Evolutionary conservation across 30 jellyfish, hydroid and myxozoan genomes (phyloP), one percentile per base, ranked within the genome.

Genomic region (Aurelia aurita): DNA sequence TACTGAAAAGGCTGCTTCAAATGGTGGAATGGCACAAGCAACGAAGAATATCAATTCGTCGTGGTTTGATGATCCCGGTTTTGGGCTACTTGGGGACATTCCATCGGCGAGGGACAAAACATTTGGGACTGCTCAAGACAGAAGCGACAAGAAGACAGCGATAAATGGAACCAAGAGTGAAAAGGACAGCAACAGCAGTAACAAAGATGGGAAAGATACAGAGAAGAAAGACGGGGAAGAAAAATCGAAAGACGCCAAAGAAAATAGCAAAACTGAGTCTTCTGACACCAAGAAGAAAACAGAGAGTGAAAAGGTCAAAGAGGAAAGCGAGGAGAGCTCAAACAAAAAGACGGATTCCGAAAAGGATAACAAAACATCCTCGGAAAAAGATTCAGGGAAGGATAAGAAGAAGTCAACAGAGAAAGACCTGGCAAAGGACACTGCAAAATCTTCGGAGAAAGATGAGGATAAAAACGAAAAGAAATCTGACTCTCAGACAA

Each of bases 71-170:
- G 75, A 67, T 22, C 32, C 86, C 3, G 58, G 53, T 11, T 84
- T 20, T 51, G 94, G 94, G 12, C 62, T 84, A 21, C 76, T 84
- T 3, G 94, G 94, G 3, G 94, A 84, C 32, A 76, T 54, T 15
- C 82, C 94, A 15, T 66, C 81, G 54, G 83, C 80, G 14, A 49
- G 82, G 28, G 64, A 66, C 35, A 65, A 51, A 59, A 72, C 79
- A 16, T 67, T 73, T 12, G 83, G 51, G 64, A 72, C 71, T 23
- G 55, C 72, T 11, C 28, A 62, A 2, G 68, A 27, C 72, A 25
- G 15, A 6, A 70, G 22, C 2, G 57, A 74, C 22, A 22, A 22
- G 26, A 32, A 51, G 43, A 27, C 27, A 43, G 51, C 27, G 22
- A 27, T 20, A 45, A 66, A 72, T 10, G 70, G 70, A 19, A 44